These are phyloP conservation scores for Arothron firmamentum DNA, from an alignment of 2,113 vertebrate species.

Conservation along the genomic window DNA sequence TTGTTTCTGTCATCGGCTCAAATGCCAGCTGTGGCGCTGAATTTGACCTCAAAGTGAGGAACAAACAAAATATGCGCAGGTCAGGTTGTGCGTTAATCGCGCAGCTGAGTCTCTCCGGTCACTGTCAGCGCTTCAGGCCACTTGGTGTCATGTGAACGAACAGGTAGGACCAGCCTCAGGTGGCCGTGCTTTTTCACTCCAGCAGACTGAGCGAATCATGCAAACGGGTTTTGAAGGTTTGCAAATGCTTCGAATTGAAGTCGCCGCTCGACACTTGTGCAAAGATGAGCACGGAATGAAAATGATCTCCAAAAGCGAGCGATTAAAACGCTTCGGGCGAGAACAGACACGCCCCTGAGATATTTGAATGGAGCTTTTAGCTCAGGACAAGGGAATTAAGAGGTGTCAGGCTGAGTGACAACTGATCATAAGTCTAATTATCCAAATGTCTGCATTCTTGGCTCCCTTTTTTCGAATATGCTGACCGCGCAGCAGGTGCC, in stretches of 20 bases:
- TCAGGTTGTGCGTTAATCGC: conserved; percentile 11
- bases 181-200: conserved; percentile 18
- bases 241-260: conserved; percentile 3
- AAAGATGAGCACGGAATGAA: conserved; percentile 12
- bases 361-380: conserved; percentile 10
- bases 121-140: conserved; percentile 41
- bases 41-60: conserved; percentile 3
- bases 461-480: conserved; percentile 1
- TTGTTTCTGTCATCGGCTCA: not conserved
- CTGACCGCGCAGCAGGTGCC: conserved; percentile 39
- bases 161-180: conserved; percentile 57
- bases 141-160: conserved; percentile 42
- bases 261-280: conserved; percentile 14
- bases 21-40: not conserved
- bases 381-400: conserved; percentile 16
- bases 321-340: conserved; percentile 28
- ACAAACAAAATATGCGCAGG: conserved; percentile 10
- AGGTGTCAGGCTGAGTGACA: conserved; percentile 22
- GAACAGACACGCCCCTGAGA: conserved; percentile 31
- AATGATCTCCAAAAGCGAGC: not conserved
- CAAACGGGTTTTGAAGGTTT: not conserved
- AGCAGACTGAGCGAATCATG: too few species aligned
- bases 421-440: conserved; percentile 21
- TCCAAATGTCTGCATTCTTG: conserved; percentile 14
- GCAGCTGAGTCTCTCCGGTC: conserved; percentile 31